A percentile compares a stretch with the other conserved stretches of the same genome.
phyloP scores from a whole-genome alignment of 2,113 vertebrate genomes.

The Macrotus californicus region DNA sequence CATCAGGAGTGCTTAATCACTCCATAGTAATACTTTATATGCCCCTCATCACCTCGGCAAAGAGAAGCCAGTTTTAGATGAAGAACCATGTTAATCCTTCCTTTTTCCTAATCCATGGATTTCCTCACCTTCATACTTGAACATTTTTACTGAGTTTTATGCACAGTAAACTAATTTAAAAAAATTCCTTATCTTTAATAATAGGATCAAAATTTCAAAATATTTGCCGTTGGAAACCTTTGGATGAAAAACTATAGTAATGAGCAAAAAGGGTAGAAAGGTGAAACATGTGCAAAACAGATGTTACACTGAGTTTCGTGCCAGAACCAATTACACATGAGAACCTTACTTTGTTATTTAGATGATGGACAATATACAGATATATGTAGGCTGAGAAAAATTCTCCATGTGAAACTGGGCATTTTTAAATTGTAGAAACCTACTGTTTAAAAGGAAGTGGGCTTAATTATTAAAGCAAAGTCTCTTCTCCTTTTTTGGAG shows the following conservation, averaged over 20 bases:
- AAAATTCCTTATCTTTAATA: background rate
- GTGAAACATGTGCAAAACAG: slow-evolving; percentile 76
- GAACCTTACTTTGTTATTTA: slow-evolving; percentile 60
- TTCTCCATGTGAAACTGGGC: background rate
- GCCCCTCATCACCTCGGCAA: background rate
- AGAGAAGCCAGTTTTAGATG: background rate
- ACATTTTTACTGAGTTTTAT: background rate
- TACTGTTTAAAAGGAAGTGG: slow-evolving; percentile 33
- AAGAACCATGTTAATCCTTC: background rate
- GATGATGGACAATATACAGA: slow-evolving; percentile 43
- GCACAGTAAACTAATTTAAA: background rate
- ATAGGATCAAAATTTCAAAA: slow-evolving; percentile 25
- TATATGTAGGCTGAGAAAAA: slow-evolving; percentile 61
- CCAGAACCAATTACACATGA: slow-evolving; percentile 75
- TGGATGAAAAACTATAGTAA: slow-evolving; percentile 55
- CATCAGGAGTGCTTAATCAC: background rate
- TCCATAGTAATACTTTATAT: background rate
- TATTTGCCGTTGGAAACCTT: slow-evolving; percentile 49
- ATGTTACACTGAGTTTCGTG: slow-evolving; percentile 65
- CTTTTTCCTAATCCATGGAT: background rate
- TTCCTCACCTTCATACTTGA: background rate
- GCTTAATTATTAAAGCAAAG: slow-evolving; percentile 53
- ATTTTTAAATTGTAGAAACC: slow-evolving; percentile 46
- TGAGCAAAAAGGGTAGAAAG: slow-evolving; percentile 64
- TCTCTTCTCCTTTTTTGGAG: slow-evolving; percentile 38